phyloP scores from a whole-genome alignment of 2,888 invertebrate species.

The Heteromyza rotundicornis region DNA sequence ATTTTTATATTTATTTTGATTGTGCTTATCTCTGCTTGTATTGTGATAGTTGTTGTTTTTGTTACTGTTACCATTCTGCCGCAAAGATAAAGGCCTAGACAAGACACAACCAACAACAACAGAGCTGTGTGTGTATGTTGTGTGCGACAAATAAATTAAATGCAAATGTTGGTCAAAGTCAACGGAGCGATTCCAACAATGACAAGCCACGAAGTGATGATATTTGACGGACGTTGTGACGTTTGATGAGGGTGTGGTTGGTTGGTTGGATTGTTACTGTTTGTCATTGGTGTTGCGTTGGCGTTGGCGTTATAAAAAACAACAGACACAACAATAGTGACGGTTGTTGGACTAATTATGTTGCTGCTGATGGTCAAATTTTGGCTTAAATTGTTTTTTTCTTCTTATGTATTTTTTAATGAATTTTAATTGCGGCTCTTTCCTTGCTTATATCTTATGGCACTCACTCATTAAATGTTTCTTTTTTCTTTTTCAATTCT shows the following conservation, averaged over 20 bases:
- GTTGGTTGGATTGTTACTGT: not conserved
- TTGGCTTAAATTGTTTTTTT: slow-evolving; percentile 17
- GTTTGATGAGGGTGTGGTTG: slow-evolving; percentile 18
- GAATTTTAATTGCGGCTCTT: slow-evolving; percentile 41
- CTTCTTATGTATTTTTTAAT: slow-evolving; percentile 31
- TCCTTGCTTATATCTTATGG: slow-evolving; percentile 23
- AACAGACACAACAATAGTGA: not conserved
- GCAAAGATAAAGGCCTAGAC: slow-evolving; percentile 1
- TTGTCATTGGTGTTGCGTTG: slow-evolving; percentile 1
- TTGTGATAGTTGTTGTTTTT: slow-evolving; percentile 1
- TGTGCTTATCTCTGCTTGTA: slow-evolving; percentile 16
- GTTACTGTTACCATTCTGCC: too few species aligned
- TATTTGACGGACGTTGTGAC: slow-evolving; percentile 23
- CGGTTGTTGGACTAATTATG: slow-evolving; percentile 45
- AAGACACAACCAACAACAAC: not conserved
- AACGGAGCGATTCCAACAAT: slow-evolving; percentile 26
- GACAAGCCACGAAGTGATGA: slow-evolving; percentile 24
- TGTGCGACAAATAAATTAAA: slow-evolving; percentile 31
- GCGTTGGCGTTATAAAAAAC: slow-evolving; percentile 6
- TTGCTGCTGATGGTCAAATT: slow-evolving; percentile 28
- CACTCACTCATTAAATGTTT: too few species aligned
- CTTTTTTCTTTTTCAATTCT: too few species aligned
- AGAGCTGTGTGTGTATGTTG: not conserved
- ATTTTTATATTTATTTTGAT: slow-evolving; percentile 22
- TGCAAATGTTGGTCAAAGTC: slow-evolving; percentile 37